Base-by-base conservation (phyloP, 2,113 vertebrate species). In the Microtus ochrogaster region DNA sequence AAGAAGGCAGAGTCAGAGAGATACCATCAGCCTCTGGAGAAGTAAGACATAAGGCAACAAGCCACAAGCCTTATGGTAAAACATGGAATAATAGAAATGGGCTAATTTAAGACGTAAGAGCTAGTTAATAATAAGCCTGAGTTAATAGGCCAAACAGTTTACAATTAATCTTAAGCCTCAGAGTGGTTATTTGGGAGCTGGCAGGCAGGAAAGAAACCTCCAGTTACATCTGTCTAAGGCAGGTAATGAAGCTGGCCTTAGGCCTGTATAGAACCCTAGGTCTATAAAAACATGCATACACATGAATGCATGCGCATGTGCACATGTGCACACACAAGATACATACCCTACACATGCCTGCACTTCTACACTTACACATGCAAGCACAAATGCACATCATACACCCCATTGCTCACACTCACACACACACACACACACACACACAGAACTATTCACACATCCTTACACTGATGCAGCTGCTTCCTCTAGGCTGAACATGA, bases 331-430 rank as follows among this genome's bases (percentile, higher is more conserved):
- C 11, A 39, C 49, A 66, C 49, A 26, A 13, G 13, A n/a, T 85
- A 36, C 49, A 79, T 30, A 33, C 49, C 44, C 24, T 68, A 30
- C 52, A 33, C 30, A 70, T 49, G 44, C 12, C 6, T 14, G 0
- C 19, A 22, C 30, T 24, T 14, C 5, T 47, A 72, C 0, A 4
- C 3, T 24, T 24, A 33, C 0, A 47, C 13, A 11, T 1, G 21
- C 41, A 61, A 68, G 0, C 10, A 33, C 12, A 16, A 2, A 2
- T 22, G 0, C 47, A 52, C 4, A 16, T 3, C 0, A 11, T 58
- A n/a, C 8, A 28, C 12, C 17, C 19, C n/a, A 49, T 26, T 7
- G 28, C 26, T 33, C 44, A 28, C 11, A 63, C 30, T 12, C 12
- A 14, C 58, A 77, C 12, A n/a, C 58, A 77, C 11, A 63, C 30